Percentiles rank a stretch among this genome's conserved stretches.
Conservation (phyloP, 2,888 invertebrate species). For the Eupithecia pulchellata region DNA sequence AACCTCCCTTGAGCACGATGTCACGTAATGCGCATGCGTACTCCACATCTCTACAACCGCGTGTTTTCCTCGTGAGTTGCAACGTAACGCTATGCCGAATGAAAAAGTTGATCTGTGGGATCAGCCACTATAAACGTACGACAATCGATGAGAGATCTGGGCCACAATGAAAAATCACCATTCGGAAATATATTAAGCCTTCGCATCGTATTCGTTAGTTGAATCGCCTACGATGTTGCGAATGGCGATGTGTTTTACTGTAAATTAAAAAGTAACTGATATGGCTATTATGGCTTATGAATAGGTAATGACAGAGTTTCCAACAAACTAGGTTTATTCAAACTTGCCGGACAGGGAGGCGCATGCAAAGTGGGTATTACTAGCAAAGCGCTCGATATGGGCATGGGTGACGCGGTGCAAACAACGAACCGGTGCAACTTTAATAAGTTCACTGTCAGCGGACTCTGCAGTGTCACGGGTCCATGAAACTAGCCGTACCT, state of each 20-base stretch:
- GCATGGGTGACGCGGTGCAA: slow-evolving; percentile 51
- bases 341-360: slow-evolving; percentile 48
- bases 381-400: slow-evolving; percentile 60
- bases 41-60: slow-evolving; percentile 69
- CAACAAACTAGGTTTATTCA: slow-evolving; percentile 47
- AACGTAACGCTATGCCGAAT: slow-evolving; percentile 45
- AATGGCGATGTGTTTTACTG: neutral
- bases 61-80: slow-evolving; percentile 76
- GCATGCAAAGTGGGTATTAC: slow-evolving; percentile 60
- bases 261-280: neutral
- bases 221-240: too few species aligned
- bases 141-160: slow-evolving; percentile 19
- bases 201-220: neutral
- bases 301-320: slow-evolving; percentile 10
- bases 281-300: neutral
- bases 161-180: slow-evolving; percentile 13
- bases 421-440: slow-evolving; percentile 67
- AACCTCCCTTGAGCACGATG: slow-evolving; percentile 42
- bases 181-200: slow-evolving; percentile 4
- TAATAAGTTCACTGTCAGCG: slow-evolving; percentile 60
- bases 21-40: slow-evolving; percentile 72
- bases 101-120: slow-evolving; percentile 31
- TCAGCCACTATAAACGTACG: slow-evolving; percentile 25
- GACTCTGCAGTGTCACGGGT: slow-evolving; percentile 24
- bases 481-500: slow-evolving; percentile 26